Percentiles rank a stretch among this genome's conserved stretches.
Evolutionary conservation across 2,797 vertebrate genomes (phyloP).

Genomic region (Austrolebias charrua): DNA sequence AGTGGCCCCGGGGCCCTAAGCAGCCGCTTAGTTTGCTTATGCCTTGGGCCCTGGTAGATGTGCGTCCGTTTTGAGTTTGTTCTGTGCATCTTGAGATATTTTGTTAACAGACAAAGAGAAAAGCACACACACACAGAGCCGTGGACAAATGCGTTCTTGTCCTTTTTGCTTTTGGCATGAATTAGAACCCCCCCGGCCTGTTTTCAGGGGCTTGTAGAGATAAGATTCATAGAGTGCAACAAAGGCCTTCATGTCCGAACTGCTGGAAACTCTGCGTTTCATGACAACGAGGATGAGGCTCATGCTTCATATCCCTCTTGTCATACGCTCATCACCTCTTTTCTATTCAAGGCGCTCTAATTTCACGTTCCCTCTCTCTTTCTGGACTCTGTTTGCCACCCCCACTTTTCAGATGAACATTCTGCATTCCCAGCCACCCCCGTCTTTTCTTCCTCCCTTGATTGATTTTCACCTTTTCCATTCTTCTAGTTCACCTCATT

Average conservation of each 20-base stretch:
- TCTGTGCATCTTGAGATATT: too few species aligned
- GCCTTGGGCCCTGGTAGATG: too few species aligned
- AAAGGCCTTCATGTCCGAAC: constrained; percentile 47
- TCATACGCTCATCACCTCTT: constrained; percentile 44
- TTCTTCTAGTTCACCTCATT: constrained; percentile 79
- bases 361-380: constrained; percentile 44
- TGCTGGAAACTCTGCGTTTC: constrained; percentile 47
- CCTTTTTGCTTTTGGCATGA: constrained; percentile 5
- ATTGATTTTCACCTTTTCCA: constrained; percentile 82
- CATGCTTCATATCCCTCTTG: constrained; percentile 33
- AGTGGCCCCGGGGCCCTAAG: too few species aligned
- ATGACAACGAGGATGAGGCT: constrained; percentile 60
- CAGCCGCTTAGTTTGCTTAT: too few species aligned
- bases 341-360: constrained; percentile 61
- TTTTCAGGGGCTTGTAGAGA: constrained; percentile 30
- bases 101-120: too few species aligned
- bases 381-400: constrained; percentile 45
- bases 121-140: too few species aligned
- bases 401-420: constrained; percentile 47
- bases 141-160: too few species aligned
- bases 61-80: too few species aligned
- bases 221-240: constrained; percentile 54
- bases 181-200: constrained; percentile 28
- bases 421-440: constrained; percentile 51
- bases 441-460: constrained; percentile 67